Conservation (phyloP, 2,888 invertebrate species). For the Embidobia sp. region DNA sequence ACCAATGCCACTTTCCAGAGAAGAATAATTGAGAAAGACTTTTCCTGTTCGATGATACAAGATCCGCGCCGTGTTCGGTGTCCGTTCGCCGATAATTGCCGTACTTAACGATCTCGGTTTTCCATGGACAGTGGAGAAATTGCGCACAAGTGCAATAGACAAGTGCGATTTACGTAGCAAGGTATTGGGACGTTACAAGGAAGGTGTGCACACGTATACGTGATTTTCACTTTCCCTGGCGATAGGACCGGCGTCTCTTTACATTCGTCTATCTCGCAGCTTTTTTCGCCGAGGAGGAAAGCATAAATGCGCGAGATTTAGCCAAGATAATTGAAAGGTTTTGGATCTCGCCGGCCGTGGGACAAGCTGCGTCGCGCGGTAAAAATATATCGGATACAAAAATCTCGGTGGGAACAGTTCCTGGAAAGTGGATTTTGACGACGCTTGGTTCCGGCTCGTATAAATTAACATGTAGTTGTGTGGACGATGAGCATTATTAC, state of each 20-base stretch:
- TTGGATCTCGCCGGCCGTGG: conserved; percentile 18
- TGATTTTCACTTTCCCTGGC: conserved; percentile 78
- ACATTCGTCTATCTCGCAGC: conserved; percentile 57
- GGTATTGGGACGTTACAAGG: conserved; percentile 65
- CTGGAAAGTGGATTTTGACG: conserved; percentile 26
- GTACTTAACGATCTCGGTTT: conserved; percentile 42
- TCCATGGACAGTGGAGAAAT: conserved; percentile 47
- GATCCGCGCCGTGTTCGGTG: conserved; percentile 37
- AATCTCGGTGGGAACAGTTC: conserved; percentile 7
- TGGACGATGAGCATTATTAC: conserved; percentile 4
- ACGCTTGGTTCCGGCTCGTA: neutral
- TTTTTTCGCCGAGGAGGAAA: conserved; percentile 57
- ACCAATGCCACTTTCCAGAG: conserved; percentile 29
- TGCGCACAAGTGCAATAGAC: conserved; percentile 58
- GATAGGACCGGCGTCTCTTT: conserved; percentile 70
- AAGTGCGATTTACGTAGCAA: conserved; percentile 69
- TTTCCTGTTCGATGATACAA: conserved; percentile 43
- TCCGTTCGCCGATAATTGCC: conserved; percentile 34
- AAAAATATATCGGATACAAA: conserved; percentile 27
- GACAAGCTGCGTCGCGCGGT: conserved; percentile 1
- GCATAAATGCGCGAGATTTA: conserved; percentile 41
- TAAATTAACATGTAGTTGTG: neutral
- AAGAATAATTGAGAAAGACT: conserved; percentile 31
- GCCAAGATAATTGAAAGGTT: conserved; percentile 27
- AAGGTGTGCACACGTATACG: conserved; percentile 71